Evolutionary conservation across 1,140 invertebrate species (phyloP), one percentile per base, ranked within the genome.

Genomic region (Limonius californicus): DNA sequence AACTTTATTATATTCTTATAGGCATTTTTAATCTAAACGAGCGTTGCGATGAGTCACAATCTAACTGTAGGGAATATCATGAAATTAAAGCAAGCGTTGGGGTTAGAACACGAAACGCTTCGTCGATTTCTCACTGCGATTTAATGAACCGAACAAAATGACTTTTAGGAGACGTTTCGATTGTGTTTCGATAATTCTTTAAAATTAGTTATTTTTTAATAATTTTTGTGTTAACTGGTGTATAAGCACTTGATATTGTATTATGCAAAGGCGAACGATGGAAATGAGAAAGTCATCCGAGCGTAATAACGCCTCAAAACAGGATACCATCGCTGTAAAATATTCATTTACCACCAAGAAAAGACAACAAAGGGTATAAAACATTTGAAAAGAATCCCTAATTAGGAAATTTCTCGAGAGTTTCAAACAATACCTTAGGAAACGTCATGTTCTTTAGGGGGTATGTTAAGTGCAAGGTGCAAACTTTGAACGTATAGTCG

Each of bases 381-480:
- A 55, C 20, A 55, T 55, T 55, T 32, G 7, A 27, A 55, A 55
- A 55, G 27, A 50, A 50, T 16, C 14, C 16, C 19, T 50, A 50
- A 50, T 50, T 50, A 14, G 45, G 19, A 55, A 23, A 55, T 55
- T 55, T 55, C 54, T n/a, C 9, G 20, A 18, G 54, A 55, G 14
- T 55, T 27, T 32, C n/a, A 27, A 23, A 55, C 27, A 55, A 55
- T 55, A 32, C 2, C 19, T 19, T 50, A 50, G 16, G 45, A 19
- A 50, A 50, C 16, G 6, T 18, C 8, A 15, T 19, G 6, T 18
- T 15, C 45, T 50, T 50, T 50, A 50, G 14, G 1, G 8, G n/a
- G 45, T 50, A 50, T 50, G 14, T 50, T 18, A 50, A 55, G 27
- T 55, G 54, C 20, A 55, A 27, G 57, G 58, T 59, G 54, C 50